Base-by-base conservation (phyloP, 2,797 vertebrate genomes). In the Oreonectes daqikongensis region DNA sequence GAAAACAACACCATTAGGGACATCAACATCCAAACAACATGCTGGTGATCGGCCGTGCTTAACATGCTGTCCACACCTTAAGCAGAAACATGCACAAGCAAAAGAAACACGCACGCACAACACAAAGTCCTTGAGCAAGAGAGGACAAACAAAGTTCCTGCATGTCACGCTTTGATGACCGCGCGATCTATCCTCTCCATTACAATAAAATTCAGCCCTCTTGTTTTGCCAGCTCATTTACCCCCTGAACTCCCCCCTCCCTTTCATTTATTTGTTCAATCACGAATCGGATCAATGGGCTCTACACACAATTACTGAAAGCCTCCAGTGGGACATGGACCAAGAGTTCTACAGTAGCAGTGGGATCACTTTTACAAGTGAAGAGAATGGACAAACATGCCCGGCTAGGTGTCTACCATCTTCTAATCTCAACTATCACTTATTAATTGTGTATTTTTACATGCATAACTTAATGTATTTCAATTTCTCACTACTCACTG, bases 241-340 rank as follows among this genome's bases (percentile, higher is more conserved):
- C 83, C 44, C 26, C 10, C 59, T 17, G 18, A 53, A 65, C 14
- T 11, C 60, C 66, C 44, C 26, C 26, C 55, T 79, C 20, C 28
- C 44, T 69, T 69, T 67, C 74, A 78, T 86, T 86, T 88, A 84
- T 86, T 88, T 85, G 71, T 84, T 67, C 86, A 88, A 90, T 89
- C 85, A 81, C 67, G 60, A 63, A 76, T 81, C 1, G 80, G 84
- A 88, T 91, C 87, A 82, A 79, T 71, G 57, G 32, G 77, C 79
- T 85, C 60, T 77, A 82, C 70, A 65, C 71, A 69, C 75, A 66
- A 79, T 85, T 79, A 84, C 85, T 84, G 72, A 84, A 40, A 68
- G 69, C 69, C 52, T 77, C 64, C 2, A 11, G 8, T 72, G 69
- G 53, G 30, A 60, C 26, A 17, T 22, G 30, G 14, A n/a, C 52